Conservation (phyloP, 2,113 vertebrate genomes). For the Neolamprologus toae region DNA sequence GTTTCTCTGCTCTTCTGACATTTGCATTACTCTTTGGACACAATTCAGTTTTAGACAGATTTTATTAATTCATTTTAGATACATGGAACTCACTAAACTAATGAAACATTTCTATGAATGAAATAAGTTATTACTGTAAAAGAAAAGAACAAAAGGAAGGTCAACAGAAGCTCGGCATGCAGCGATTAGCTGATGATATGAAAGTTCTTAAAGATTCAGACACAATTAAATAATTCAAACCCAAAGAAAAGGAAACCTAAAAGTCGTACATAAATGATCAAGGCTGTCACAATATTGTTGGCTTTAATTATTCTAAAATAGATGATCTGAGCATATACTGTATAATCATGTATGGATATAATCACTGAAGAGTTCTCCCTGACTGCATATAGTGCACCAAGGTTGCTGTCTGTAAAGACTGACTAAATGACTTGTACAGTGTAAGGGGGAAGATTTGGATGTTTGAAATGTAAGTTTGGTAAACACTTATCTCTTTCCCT, state of each 20-base stretch:
- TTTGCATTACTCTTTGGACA: background rate
- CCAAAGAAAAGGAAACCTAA: slow-evolving; percentile 41
- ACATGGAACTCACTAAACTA: slow-evolving; percentile 57
- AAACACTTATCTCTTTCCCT: slow-evolving; percentile 63
- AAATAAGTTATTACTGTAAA: slow-evolving; percentile 56
- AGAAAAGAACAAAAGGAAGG: slow-evolving; percentile 8
- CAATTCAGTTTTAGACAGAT: slow-evolving; percentile 37
- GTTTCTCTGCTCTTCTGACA: slow-evolving; percentile 64
- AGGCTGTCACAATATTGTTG: slow-evolving; percentile 47
- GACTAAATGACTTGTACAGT: slow-evolving; percentile 28
- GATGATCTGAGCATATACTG: slow-evolving; percentile 62
- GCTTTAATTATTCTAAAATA: slow-evolving; percentile 70
- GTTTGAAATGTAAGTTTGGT: slow-evolving; percentile 49
- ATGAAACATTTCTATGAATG: slow-evolving; percentile 31
- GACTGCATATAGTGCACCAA: slow-evolving; percentile 57
- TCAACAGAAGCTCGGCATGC: slow-evolving; percentile 52
- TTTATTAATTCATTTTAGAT: slow-evolving; percentile 60
- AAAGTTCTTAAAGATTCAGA: background rate
- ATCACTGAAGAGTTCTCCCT: slow-evolving; percentile 42
- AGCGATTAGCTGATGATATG: slow-evolving; percentile 30
- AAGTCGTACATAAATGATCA: slow-evolving; percentile 36
- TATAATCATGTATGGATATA: slow-evolving; percentile 48
- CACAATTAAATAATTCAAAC: slow-evolving; percentile 17
- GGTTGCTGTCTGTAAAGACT: slow-evolving; percentile 45
- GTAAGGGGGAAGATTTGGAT: slow-evolving; percentile 16